Evolutionary conservation across 2,888 invertebrate genomes (phyloP), one percentile per base, ranked within the genome.

Genomic region (Drosophila glabriapex): DNA sequence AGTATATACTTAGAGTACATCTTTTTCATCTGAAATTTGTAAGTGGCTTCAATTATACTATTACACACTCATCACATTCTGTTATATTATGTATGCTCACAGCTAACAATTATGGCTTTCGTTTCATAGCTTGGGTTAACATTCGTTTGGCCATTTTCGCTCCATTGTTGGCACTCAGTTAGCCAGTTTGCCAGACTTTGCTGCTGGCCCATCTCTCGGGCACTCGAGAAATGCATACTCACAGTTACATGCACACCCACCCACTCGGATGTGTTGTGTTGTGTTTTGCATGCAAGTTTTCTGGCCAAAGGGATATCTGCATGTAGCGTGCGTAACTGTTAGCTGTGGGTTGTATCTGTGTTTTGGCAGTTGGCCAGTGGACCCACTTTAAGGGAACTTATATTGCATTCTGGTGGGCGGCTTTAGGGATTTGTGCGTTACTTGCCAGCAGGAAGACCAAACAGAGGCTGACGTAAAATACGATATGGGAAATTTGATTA

Each of bases 191-290:
- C 3, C 31, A 43, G 22, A 29, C 22, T 41, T 29, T 14, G 22
- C 14, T 19, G 19, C 19, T 9, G 7, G 31, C 14, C n/a, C 12
- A 12, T 19, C 22, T 37, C 39, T 46, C 16, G 49, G 49, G 10
- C 1, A 25, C 35, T 33, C 31, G 50, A 49, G 50, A 31, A 68
- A 43, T 78, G 77, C 72, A 78, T 77, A 73, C 66, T 28, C 52
- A 59, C 56, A 33, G 41, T 33, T 43, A 46, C 35, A 22, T 33
- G 49, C 46, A 31, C 61, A 58, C 46, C 1, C 49, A 33, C n/a
- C 43, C 53, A 28, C 41, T 52, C 5, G 49, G 16, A 33, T 39
- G 41, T 19, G 14, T 43, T 58, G 55, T 56, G 33, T 37, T 12
- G 29, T 43, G n/a, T 35, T 33, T 37, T 43, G 55, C 29, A 46